A percentile compares a stretch with the other conserved stretches of the same genome.
phyloP scores from a whole-genome alignment of 2,113 vertebrate species.

The Crotalus helleri region DNA sequence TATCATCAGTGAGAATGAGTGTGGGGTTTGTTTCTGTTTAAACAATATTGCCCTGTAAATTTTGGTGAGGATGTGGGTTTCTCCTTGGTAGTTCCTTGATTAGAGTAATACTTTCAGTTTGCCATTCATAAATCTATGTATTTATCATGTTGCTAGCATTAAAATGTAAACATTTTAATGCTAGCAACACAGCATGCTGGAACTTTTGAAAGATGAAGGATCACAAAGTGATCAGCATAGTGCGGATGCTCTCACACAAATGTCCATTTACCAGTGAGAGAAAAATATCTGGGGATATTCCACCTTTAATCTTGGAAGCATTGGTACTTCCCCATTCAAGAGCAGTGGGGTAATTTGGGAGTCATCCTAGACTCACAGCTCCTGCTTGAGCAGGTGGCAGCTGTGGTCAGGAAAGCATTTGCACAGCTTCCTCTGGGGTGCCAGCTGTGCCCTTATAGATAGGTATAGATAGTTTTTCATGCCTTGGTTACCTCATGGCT shows the following conservation, averaged over 20 bases:
- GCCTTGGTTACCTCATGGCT: background rate
- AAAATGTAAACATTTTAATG: constrained; percentile 3
- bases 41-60: too few relatives aligned
- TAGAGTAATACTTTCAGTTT: background rate
- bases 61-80: too few relatives aligned
- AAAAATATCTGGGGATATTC: background rate
- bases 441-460: background rate
- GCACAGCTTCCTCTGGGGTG: background rate
- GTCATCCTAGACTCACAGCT: background rate
- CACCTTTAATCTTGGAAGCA: background rate
- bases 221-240: background rate
- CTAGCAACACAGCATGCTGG: background rate
- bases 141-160: background rate
- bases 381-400: background rate
- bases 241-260: background rate
- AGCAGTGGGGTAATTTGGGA: background rate
- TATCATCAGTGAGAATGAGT: too few relatives aligned
- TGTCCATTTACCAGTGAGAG: background rate
- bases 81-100: too few relatives aligned
- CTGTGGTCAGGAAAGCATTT: background rate
- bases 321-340: background rate
- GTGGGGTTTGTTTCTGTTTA: too few relatives aligned
- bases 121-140: background rate
- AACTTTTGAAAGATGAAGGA: background rate
- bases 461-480: background rate